Evolutionary conservation across 1,140 invertebrate genomes (phyloP), one percentile per base, ranked within the genome.

Genomic region (Uloborus diversus): DNA sequence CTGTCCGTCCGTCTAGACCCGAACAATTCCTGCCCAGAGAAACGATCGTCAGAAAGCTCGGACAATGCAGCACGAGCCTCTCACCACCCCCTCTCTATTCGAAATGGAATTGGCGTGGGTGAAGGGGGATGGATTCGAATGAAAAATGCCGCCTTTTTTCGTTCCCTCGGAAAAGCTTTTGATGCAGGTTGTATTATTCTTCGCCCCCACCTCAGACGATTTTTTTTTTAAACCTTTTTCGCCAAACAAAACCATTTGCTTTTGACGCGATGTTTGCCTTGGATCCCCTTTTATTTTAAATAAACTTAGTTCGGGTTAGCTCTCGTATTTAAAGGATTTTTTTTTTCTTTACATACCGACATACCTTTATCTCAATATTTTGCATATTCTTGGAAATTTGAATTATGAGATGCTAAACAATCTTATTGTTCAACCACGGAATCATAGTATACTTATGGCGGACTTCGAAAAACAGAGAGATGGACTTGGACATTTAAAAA

Each of bases 91-190:
- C 51, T 28, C 71, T 59, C 56, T 32, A 25, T 35, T 9, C 71
- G 57, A 75, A 75, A 75, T 75, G 71, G 71, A 75, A 75, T 75
- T 64, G 71, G 57, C 37, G 71, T 28, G 71, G 42, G 59, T 25
- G 71, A 11, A 27, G 57, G 13, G 20, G 25, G 42, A 47, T 37
- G 9, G 64, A 59, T 75, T 75, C 71, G 71, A 75, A 75, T 75
- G 71, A 75, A 75, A 75, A 75, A 75, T 75, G 64, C 71, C 71
- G 71, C 71, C 71, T 75, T 75, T n/a, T n/a, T 75, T 75, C 71
- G 57, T 64, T 75, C 71, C 57, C 64, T 59, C n/a, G n/a, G n/a
- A 75, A 75, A 75, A 75, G 62, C 71, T 75, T 75, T 75, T 75
- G 71, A 75, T 75, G 71, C 71, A 23, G 28, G 37, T 20, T 27